A percentile compares a stretch with the other conserved stretches of the same genome.
phyloP scores from a whole-genome alignment of 2,797 vertebrate species.

The Meda fulgida region DNA sequence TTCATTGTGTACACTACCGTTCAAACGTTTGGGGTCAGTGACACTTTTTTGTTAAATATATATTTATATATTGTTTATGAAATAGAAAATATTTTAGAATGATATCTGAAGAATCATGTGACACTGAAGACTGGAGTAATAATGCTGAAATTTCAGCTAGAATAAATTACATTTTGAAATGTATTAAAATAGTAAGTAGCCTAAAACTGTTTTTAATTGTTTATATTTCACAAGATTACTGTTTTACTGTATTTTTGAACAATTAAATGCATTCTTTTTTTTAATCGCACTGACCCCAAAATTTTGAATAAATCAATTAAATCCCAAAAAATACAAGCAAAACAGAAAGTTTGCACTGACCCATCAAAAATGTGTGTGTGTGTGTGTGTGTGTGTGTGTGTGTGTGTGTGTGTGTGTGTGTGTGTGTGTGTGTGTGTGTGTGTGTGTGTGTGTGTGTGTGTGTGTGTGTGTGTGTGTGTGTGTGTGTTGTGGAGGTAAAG shows the following conservation, averaged over 20 bases:
- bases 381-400: slow-evolving; percentile 27
- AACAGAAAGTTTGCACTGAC: slow-evolving; percentile 11
- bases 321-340: neutral
- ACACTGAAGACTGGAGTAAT: neutral
- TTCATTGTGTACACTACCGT: too few species aligned
- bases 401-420: slow-evolving; percentile 68
- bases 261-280: neutral
- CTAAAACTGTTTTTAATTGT: neutral
- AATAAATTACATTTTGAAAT: neutral
- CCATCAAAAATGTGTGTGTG: neutral
- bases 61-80: too few species aligned
- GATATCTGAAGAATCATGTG: neutral
- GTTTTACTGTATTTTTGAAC: neutral
- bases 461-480: slow-evolving; percentile 57
- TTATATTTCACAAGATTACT: neutral
- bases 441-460: slow-evolving; percentile 64
- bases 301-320: neutral
- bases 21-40: neutral
- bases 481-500: slow-evolving; percentile 75
- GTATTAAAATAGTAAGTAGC: neutral
- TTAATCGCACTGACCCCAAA: neutral
- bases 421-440: slow-evolving; percentile 27
- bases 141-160: neutral
- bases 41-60: neutral
- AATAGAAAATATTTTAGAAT: neutral